Conservation (phyloP, 1,140 invertebrate genomes). For the Argopecten irradians region DNA sequence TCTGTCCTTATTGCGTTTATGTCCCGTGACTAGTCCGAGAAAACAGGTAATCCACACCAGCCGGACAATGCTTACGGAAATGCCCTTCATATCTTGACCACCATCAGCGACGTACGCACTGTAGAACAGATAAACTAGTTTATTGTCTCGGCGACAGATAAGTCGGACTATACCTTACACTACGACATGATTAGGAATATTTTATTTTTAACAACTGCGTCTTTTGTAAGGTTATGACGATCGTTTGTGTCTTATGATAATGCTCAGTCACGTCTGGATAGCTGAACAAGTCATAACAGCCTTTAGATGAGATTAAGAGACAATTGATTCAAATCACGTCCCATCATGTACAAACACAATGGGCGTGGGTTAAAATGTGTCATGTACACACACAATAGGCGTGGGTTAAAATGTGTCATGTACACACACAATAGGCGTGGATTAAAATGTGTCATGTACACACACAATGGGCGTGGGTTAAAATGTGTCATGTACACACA, state of each 20-base stretch:
- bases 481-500: no score
- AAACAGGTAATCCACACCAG: neutral
- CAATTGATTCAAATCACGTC: neutral
- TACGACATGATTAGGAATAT: neutral
- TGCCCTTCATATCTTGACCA: neutral
- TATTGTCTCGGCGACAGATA: neutral
- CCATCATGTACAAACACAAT: no score
- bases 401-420: no score
- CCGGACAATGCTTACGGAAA: neutral
- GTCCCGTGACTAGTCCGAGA: neutral
- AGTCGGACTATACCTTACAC: neutral
- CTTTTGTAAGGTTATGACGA: neutral
- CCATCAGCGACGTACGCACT: neutral
- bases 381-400: no score
- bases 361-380: no score
- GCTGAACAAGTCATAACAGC: neutral
- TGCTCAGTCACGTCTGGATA: neutral
- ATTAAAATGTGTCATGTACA: no score
- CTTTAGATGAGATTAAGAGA: neutral
- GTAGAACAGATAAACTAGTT: neutral
- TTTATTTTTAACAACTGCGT: neutral
- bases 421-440: no score
- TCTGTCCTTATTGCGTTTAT: neutral
- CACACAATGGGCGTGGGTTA: no score
- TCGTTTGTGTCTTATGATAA: no score